Evolutionary conservation across 2,113 vertebrate genomes (phyloP).

Genomic region (Heliornis fulica): DNA sequence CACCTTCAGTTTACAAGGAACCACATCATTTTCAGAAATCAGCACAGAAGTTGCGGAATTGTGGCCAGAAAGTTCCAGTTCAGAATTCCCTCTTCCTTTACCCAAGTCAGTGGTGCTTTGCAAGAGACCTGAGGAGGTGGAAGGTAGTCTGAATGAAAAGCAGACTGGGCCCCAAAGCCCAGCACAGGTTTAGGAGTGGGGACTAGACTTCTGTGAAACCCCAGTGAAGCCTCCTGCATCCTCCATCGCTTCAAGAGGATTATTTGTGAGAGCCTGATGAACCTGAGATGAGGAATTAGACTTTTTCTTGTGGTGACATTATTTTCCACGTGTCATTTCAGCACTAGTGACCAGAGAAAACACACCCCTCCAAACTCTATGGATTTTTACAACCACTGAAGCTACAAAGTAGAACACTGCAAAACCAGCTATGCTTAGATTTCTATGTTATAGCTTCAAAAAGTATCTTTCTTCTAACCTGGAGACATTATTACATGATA

Average conservation of each 20-base stretch:
- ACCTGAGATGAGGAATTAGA: background rate
- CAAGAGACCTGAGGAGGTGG: background rate
- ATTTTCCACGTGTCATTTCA: background rate
- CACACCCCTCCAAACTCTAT: background rate
- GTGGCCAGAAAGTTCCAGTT: background rate
- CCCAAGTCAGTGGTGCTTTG: background rate
- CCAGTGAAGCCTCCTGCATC: background rate
- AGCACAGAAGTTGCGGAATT: background rate
- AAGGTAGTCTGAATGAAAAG: background rate
- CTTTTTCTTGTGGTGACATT: background rate
- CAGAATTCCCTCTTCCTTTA: background rate
- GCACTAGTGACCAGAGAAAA: background rate
- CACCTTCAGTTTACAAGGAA: background rate
- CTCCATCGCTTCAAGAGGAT: background rate
- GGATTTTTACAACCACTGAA: accelerated
- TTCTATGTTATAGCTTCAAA: background rate
- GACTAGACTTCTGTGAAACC: background rate
- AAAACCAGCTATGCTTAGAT: background rate
- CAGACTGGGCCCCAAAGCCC: background rate
- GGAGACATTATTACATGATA: background rate
- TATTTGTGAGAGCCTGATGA: background rate
- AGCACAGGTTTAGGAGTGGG: accelerated
- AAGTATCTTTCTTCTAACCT: background rate
- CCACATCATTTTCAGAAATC: background rate
- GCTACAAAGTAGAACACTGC: background rate